Percentiles rank a stretch among this genome's conserved stretches.
phyloP scores from a whole-genome alignment of 2,797 vertebrate species.

The Rhinoraja longicauda region DNA sequence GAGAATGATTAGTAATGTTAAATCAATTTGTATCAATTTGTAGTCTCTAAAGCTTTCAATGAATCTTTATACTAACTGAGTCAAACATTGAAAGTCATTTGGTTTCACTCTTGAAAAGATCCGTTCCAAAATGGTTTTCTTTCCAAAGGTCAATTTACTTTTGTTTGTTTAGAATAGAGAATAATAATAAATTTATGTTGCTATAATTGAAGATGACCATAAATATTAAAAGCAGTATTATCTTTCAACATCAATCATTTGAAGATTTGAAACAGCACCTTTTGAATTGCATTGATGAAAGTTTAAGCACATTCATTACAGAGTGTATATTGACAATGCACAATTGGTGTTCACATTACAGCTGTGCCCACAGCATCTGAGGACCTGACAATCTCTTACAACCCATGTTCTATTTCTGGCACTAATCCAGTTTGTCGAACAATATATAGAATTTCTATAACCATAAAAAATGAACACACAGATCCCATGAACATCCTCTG shows the following conservation, averaged over 20 bases:
- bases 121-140: not conserved
- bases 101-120: not conserved
- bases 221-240: not conserved
- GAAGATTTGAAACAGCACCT: not conserved
- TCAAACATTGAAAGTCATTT: not conserved
- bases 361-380: not conserved
- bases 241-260: not conserved
- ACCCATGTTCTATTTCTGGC: not conserved
- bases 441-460: not conserved
- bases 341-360: not conserved
- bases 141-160: not conserved
- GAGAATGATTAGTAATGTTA: not conserved
- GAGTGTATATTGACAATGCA: constrained; percentile 4
- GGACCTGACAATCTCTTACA: not conserved
- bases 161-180: not conserved
- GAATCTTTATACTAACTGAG: not conserved
- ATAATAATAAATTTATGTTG: constrained; percentile 5
- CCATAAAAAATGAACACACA: not conserved
- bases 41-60: not conserved
- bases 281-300: constrained; percentile 21
- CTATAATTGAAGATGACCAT: not conserved
- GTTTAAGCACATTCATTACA: constrained; percentile 20
- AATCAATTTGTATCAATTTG: not conserved
- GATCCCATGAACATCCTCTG: not conserved
- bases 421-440: not conserved